These are phyloP conservation scores for Vireo griseus DNA, from an alignment of 2,797 vertebrate genomes.

Conservation along the genomic window DNA sequence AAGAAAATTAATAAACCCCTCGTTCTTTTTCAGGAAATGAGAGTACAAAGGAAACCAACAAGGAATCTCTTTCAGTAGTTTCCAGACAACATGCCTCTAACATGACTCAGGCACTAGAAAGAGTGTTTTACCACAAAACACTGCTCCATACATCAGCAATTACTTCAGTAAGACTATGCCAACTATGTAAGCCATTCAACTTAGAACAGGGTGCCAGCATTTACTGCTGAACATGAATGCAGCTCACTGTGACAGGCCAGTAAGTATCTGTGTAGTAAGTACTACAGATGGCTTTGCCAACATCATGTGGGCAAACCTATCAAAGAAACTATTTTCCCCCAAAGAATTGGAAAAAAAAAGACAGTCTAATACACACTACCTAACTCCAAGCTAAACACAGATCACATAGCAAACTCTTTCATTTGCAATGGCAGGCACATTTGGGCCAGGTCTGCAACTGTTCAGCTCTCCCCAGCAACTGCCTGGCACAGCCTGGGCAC, in stretches of 20 bases:
- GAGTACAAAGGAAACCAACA: constrained; percentile 17
- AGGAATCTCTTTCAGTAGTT: constrained; percentile 27
- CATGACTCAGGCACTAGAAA: constrained; percentile 48
- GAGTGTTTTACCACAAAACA: background rate
- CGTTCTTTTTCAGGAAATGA: constrained; percentile 24
- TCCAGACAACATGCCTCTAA: constrained; percentile 40
- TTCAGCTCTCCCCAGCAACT: background rate
- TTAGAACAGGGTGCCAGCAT: background rate
- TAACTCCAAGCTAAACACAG: background rate
- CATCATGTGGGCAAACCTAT: background rate
- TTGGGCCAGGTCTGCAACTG: background rate
- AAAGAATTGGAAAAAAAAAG: background rate
- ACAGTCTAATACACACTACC: background rate
- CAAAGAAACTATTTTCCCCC: background rate
- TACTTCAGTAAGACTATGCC: constrained; percentile 4
- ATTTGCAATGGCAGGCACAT: background rate
- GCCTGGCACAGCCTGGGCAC: background rate
- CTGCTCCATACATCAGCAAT: constrained; percentile 18
- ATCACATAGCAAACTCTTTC: background rate
- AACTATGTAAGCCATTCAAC: constrained; percentile 17
- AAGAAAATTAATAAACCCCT: background rate
- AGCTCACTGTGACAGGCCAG: background rate
- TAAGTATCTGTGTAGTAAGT: background rate
- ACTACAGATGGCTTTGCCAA: background rate
- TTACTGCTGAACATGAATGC: background rate